Percentiles rank a stretch among this genome's conserved stretches.
phyloP scores from a whole-genome alignment of 1,140 invertebrate species.

The Heliothis virescens region DNA sequence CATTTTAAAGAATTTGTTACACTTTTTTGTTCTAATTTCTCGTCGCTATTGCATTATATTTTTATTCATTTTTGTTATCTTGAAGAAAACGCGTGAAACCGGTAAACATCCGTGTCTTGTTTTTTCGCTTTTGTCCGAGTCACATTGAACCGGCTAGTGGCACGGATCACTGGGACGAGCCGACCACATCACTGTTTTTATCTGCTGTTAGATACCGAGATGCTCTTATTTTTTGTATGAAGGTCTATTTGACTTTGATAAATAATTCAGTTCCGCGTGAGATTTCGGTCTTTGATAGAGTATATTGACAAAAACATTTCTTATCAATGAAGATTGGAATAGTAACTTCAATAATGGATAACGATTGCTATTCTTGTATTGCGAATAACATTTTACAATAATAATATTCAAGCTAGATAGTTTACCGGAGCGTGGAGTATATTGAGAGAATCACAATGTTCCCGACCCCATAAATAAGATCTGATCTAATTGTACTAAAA shows the following conservation, averaged over 20 bases:
- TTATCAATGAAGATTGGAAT: too few relatives aligned
- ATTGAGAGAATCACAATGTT: background rate
- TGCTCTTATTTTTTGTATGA: background rate
- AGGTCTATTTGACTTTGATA: too few relatives aligned
- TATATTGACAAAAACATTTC: too few relatives aligned
- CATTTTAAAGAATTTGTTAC: background rate
- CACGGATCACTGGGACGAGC: constrained; percentile 13
- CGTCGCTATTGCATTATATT: background rate
- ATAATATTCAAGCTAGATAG: too few relatives aligned
- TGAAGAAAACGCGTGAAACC: constrained; percentile 28
- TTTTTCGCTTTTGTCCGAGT: constrained; percentile 19
- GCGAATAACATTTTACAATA: too few relatives aligned
- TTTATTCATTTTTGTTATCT: constrained; percentile 2
- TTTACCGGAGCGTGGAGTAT: too few relatives aligned
- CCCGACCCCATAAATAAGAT: background rate
- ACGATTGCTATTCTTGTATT: too few relatives aligned
- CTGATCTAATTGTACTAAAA: background rate
- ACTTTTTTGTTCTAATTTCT: constrained; percentile 18
- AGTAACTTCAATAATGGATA: too few relatives aligned
- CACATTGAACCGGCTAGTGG: constrained; percentile 20
- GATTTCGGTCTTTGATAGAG: too few relatives aligned
- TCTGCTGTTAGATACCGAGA: background rate
- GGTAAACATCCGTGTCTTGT: constrained; percentile 33
- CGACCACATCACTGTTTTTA: background rate
- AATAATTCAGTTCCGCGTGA: too few relatives aligned